Evolutionary conservation across 64 coral and sea anemone genomes (phyloP).

Genomic region (Stichodactyla mertensii): DNA sequence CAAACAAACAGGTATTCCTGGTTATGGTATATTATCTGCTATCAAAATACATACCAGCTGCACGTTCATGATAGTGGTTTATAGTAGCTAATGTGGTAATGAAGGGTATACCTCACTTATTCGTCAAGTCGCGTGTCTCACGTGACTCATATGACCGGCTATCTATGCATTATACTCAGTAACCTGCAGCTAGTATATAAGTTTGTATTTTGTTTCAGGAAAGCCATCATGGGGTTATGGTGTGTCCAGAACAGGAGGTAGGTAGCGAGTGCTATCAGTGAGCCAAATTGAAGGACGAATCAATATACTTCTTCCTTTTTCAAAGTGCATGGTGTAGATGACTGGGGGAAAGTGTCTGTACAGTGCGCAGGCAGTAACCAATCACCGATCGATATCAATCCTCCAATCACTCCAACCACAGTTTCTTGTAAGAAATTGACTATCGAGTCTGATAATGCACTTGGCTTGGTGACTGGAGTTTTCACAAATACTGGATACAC

Average conservation of each 20-base stretch:
- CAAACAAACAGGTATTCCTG: neutral
- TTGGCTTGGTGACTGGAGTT: neutral
- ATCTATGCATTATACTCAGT: too few relatives aligned
- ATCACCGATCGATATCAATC: neutral
- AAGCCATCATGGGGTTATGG: neutral
- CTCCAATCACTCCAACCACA: neutral
- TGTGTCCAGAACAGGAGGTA: neutral
- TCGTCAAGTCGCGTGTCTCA: too few relatives aligned
- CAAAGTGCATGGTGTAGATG: neutral
- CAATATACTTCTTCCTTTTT: too few relatives aligned
- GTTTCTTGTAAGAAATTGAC: neutral
- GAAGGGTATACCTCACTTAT: too few relatives aligned
- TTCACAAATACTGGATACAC: neutral
- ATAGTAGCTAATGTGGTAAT: too few relatives aligned
- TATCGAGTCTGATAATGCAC: neutral
- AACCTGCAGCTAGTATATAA: neutral
- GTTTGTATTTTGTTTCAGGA: neutral
- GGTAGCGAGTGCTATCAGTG: neutral
- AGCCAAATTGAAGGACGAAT: neutral
- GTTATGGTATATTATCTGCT: neutral
- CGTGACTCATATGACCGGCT: too few relatives aligned
- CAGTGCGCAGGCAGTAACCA: neutral
- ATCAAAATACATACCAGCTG: too few relatives aligned
- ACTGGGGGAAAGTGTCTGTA: neutral
- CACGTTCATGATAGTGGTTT: too few relatives aligned